These are phyloP conservation scores for Chaetogeoica ovagalla DNA, from an alignment of 2,888 invertebrate genomes.

Conservation along the genomic window DNA sequence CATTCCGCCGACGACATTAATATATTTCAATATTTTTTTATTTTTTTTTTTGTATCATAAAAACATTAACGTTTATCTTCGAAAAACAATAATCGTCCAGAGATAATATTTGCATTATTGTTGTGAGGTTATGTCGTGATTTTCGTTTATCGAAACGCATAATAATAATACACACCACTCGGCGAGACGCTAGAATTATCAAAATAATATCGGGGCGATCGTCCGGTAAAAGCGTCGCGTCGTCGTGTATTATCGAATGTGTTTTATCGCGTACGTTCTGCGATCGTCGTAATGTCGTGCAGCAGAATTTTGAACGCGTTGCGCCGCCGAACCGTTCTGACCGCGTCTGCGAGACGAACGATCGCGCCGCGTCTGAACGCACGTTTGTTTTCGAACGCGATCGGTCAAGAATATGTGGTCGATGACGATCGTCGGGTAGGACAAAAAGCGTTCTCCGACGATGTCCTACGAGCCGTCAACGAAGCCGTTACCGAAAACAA, in stretches of 20 bases:
- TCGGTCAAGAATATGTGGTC: constrained; percentile 31
- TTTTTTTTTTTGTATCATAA: too few species aligned
- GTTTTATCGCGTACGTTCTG: neutral
- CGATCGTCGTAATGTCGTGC: constrained; percentile 16
- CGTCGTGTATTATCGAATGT: neutral
- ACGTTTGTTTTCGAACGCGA: neutral
- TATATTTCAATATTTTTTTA: too few species aligned
- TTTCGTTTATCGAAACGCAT: neutral
- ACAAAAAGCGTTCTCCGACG: constrained; percentile 1
- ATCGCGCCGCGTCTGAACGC: neutral
- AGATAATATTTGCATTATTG: neutral
- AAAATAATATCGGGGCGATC: too few species aligned
- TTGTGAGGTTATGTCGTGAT: constrained; percentile 28
- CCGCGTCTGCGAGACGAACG: neutral
- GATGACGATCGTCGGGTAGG: constrained; percentile 12
- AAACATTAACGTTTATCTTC: too few species aligned
- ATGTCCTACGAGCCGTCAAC: constrained; percentile 10
- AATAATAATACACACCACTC: too few species aligned
- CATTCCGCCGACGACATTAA: too few species aligned
- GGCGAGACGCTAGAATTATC: too few species aligned
- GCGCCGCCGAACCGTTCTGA: constrained; percentile 5
- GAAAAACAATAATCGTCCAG: too few species aligned
- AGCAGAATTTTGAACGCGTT: constrained; percentile 2
- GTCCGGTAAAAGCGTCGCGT: too few species aligned
- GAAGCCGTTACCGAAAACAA: neutral